A percentile compares a stretch with the other conserved stretches of the same genome.
Evolutionary conservation across 2,113 vertebrate species (phyloP).

Genomic region (Clarias magur): DNA sequence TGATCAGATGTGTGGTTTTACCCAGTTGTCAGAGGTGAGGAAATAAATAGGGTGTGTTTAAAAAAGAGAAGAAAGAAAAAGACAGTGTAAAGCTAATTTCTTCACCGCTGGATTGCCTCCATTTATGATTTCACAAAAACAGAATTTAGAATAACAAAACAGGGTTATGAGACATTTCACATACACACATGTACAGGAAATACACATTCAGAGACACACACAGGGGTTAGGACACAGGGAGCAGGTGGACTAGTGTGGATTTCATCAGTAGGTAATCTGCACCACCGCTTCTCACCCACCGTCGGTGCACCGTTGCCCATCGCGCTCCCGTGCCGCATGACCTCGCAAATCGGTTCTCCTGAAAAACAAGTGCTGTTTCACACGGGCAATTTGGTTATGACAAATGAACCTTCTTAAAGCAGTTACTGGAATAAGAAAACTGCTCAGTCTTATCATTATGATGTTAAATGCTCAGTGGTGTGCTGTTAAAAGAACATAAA

Average conservation of each 20-base stretch:
- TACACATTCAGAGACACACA: conserved; percentile 32
- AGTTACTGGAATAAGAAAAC: background rate
- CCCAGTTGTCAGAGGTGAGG: background rate
- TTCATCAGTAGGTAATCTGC: conserved; percentile 43
- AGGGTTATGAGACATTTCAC: background rate
- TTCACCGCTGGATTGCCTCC: background rate
- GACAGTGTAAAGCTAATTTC: background rate
- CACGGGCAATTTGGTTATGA: background rate
- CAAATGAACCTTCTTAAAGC: background rate
- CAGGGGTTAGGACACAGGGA: background rate
- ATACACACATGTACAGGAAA: conserved; percentile 14
- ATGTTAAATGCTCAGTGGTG: background rate
- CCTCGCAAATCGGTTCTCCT: background rate
- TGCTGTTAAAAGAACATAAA: background rate
- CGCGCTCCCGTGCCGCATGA: too few species aligned
- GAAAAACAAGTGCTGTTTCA: background rate
- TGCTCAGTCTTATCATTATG: background rate
- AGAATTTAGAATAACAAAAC: background rate
- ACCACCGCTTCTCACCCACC: background rate
- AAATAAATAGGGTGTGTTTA: background rate
- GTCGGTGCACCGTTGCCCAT: conserved; percentile 24
- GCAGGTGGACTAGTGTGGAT: conserved; percentile 46
- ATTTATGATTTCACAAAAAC: background rate
- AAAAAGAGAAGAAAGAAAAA: background rate
- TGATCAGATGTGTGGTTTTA: background rate